Conservation (phyloP, 2,113 vertebrate genomes). For the Callipepla californica region DNA sequence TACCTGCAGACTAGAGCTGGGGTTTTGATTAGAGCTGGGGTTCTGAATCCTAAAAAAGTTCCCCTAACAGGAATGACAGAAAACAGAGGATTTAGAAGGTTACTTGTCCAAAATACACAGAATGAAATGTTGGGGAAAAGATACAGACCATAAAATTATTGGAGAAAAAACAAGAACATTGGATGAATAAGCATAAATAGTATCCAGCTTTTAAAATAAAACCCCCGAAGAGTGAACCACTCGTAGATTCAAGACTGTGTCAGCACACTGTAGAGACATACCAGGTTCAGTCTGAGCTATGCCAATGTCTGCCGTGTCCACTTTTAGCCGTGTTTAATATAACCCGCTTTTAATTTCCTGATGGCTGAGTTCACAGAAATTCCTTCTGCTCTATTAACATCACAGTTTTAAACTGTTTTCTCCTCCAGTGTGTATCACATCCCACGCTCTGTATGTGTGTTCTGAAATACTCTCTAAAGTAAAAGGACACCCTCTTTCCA, state of each 20-base stretch:
- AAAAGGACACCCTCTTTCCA: background rate
- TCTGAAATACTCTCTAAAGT: background rate
- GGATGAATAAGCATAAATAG: background rate
- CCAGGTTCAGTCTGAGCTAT: background rate
- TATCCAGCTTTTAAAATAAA: background rate
- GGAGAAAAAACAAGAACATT: background rate
- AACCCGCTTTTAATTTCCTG: background rate
- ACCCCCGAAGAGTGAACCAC: background rate
- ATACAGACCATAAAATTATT: background rate
- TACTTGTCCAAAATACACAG: background rate
- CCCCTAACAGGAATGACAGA: background rate
- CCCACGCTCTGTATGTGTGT: accelerated
- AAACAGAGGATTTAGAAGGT: background rate
- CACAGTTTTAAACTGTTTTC: accelerated
- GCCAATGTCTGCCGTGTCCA: background rate
- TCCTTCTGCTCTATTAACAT: background rate
- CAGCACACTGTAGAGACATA: background rate
- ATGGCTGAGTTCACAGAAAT: background rate
- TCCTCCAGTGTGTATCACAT: accelerated
- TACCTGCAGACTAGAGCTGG: background rate
- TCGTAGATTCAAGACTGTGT: background rate
- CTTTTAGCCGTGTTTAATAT: slow-evolving; percentile 38
- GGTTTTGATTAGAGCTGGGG: background rate
- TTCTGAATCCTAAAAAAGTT: background rate
- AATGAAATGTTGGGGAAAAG: background rate